Conservation (phyloP, 2,888 invertebrate genomes). For the Pammene aurita region DNA sequence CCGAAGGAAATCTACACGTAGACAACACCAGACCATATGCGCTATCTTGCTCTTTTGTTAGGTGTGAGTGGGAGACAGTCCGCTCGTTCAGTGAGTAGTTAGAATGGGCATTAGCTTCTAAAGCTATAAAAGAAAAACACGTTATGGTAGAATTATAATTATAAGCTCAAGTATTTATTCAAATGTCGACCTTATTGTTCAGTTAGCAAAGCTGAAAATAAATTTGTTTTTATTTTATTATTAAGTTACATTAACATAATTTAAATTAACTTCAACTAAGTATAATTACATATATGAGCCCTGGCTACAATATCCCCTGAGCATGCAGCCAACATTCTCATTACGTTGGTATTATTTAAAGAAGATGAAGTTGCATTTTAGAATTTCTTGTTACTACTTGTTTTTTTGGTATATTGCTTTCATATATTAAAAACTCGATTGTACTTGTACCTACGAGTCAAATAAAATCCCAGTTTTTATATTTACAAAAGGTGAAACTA, state of each 20-base stretch:
- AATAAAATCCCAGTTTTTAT: too few relatives aligned
- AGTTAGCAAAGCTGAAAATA: background rate
- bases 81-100: background rate
- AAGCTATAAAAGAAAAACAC: constrained; percentile 3
- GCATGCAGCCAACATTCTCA: too few relatives aligned
- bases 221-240: background rate
- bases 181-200: background rate
- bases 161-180: background rate
- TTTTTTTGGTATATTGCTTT: too few relatives aligned
- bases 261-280: background rate
- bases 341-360: too few relatives aligned
- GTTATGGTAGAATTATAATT: background rate
- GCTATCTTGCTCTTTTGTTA: constrained; percentile 12
- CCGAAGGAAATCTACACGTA: constrained; percentile 18
- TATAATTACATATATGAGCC: background rate
- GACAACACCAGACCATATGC: background rate
- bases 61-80: background rate
- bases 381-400: background rate
- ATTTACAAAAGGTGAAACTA: too few relatives aligned
- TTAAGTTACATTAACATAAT: background rate
- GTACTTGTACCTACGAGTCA: too few relatives aligned
- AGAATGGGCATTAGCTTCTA: constrained; percentile 4
- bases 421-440: too few relatives aligned
- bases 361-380: background rate
- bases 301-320: too few relatives aligned